Conservation (phyloP, 2,797 vertebrate species). For the Phalanger gymnotis region DNA sequence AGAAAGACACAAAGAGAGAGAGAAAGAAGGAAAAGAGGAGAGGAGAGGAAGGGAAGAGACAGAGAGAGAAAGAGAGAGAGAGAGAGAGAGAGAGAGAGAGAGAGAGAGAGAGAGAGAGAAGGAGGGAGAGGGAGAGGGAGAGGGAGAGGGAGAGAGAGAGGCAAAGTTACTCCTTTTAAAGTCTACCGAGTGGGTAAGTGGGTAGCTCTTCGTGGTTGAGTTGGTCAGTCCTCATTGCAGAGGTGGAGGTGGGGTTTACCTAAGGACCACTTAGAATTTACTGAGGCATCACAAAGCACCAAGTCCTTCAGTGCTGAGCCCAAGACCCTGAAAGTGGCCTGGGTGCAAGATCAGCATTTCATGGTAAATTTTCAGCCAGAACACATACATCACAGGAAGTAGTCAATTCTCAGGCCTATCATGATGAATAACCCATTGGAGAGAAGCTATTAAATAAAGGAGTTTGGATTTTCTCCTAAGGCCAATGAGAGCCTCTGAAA, state of each 20-base stretch:
- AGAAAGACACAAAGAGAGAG: background rate
- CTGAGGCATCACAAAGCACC: background rate
- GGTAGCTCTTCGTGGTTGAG: background rate
- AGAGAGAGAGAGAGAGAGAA: no score
- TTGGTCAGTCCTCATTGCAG: background rate
- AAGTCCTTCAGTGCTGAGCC: background rate
- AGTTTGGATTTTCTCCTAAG: background rate
- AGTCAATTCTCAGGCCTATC: background rate
- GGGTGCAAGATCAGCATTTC: background rate
- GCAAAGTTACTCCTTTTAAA: background rate
- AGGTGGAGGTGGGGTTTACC: background rate
- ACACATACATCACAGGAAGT: background rate
- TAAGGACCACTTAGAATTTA: background rate
- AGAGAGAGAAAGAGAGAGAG: no score
- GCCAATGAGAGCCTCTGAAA: background rate
- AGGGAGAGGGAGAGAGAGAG: background rate
- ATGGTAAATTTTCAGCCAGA: background rate
- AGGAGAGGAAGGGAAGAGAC: no score
- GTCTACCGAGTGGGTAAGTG: background rate
- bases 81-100: background rate
- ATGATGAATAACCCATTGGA: background rate
- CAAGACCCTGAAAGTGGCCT: background rate
- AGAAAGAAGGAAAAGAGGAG: background rate
- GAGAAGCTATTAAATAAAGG: background rate
- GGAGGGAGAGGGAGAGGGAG: no score